Percentiles rank a stretch among this genome's conserved stretches.
These are phyloP conservation scores for Xestia xanthographa DNA, from an alignment of 2,888 invertebrate genomes.

Conservation along the genomic window DNA sequence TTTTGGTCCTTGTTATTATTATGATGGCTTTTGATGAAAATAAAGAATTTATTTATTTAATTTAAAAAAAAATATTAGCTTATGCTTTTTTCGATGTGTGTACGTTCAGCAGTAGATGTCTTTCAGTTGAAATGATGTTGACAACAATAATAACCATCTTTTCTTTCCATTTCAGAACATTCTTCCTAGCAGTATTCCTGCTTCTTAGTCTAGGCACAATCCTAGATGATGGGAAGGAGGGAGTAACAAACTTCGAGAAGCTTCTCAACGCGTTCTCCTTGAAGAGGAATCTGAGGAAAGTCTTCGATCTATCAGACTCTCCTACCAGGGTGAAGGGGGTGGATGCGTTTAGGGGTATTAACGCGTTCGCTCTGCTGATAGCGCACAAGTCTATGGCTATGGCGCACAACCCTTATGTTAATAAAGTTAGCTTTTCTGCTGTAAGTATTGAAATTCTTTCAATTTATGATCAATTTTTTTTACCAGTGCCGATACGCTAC, in stretches of 20 bases:
- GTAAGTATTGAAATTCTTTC: conserved; percentile 76
- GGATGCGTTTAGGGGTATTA: conserved; percentile 89
- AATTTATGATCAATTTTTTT: background rate
- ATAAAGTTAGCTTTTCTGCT: conserved; percentile 89
- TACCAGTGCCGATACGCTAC: too few species aligned
- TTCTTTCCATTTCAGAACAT: conserved; percentile 79
- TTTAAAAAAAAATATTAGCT: too few species aligned
- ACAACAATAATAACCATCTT: background rate
- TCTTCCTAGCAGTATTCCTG: conserved; percentile 84
- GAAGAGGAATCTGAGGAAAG: conserved; percentile 85
- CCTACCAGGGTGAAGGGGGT: conserved; percentile 86
- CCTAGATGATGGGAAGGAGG: conserved; percentile 85
- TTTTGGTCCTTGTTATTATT: too few species aligned
- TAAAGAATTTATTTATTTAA: too few species aligned
- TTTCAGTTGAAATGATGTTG: too few species aligned
- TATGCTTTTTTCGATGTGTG: too few species aligned
- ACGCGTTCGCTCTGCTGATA: conserved; percentile 89
- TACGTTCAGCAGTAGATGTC: too few species aligned
- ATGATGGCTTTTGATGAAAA: too few species aligned
- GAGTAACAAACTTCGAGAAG: conserved; percentile 86
- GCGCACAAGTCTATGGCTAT: conserved; percentile 91
- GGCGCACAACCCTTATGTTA: conserved; percentile 90
- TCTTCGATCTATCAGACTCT: conserved; percentile 84
- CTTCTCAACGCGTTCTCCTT: conserved; percentile 89
- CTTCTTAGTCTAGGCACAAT: conserved; percentile 84